phyloP scores from a whole-genome alignment of 2,797 vertebrate genomes.

The Arrhamphus sclerolepis region DNA sequence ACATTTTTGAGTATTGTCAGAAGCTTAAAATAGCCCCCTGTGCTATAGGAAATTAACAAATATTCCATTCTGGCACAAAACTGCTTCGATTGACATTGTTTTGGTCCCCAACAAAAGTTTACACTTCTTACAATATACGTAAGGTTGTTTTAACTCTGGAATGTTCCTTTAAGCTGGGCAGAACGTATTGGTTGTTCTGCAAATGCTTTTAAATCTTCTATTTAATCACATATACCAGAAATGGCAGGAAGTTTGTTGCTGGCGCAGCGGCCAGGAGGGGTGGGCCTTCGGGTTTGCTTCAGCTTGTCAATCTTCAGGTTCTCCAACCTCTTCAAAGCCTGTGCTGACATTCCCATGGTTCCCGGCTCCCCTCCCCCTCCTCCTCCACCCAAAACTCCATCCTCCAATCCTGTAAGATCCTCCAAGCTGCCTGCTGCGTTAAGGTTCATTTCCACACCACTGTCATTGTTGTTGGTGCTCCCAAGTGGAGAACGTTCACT shows the following conservation, averaged over 20 bases:
- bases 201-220: neutral
- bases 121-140: too few relatives aligned
- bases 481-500: slow-evolving; percentile 94
- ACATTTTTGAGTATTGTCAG: too few relatives aligned
- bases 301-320: slow-evolving; percentile 96
- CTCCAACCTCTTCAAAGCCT: slow-evolving; percentile 92
- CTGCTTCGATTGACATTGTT: too few relatives aligned
- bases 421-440: slow-evolving; percentile 93
- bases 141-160: too few relatives aligned
- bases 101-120: too few relatives aligned
- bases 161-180: neutral
- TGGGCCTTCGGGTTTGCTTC: slow-evolving; percentile 88
- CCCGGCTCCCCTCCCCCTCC: slow-evolving; percentile 77
- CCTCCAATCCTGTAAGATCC: slow-evolving; percentile 92
- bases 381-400: slow-evolving; percentile 82
- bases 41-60: too few relatives aligned
- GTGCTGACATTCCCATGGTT: slow-evolving; percentile 86
- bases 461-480: slow-evolving; percentile 96
- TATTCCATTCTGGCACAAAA: too few relatives aligned
- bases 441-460: slow-evolving; percentile 97
- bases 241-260: slow-evolving; percentile 88
- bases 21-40: too few relatives aligned
- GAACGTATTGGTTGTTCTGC: neutral
- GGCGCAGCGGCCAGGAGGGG: slow-evolving; percentile 77
- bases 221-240: slow-evolving; percentile 75